Evolutionary conservation across 2,888 invertebrate species (phyloP), one percentile per base, ranked within the genome.

Genomic region (Dryocosmus kuriphilus): DNA sequence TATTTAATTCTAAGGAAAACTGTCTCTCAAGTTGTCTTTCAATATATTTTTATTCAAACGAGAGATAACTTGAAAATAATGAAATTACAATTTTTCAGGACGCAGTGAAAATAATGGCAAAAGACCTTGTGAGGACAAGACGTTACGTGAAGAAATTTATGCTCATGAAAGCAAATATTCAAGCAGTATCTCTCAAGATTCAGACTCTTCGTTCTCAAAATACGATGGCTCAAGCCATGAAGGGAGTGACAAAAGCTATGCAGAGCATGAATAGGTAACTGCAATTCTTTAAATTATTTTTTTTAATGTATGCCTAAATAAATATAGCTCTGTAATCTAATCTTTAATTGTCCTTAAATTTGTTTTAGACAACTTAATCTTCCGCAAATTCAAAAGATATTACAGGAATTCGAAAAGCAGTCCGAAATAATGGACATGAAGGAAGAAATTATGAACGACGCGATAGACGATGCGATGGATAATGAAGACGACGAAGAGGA

Each of bases 381-480:
- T 92, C 99, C 99, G 14, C 99, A 99, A 93, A 99, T 99, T 89
- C 99, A 99, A 92, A 97, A 97, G 90, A 99, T 99, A 79, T 94
- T 97, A 85, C 95, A 97, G 93, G 99, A 99, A 90, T 99, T 99
- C 92, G 99, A 99, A 92, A 99, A 99, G 90, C 99, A 99, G 91
- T 98, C 98, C 0, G 99, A 99, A 93, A 98, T 99, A 77, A 99
- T 99, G 99, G 99, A 99, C 91, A 99, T 99, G 99, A 99, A 99
- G 91, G 99, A 99, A 92, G 99, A 99, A 92, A 98, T 99, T 95
- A 99, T 99, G 96, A 98, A 98, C 91, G 99, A 99, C 92, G 99
- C 98, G 73, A 99, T 99, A 89, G 99, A 99, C 92, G 99, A 99
- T 93, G 99, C 99, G 0, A 98, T 99, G 96, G 99, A 98, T 87